Evolutionary conservation across 1,140 invertebrate species (phyloP).

Genomic region (Myzus persicae): DNA sequence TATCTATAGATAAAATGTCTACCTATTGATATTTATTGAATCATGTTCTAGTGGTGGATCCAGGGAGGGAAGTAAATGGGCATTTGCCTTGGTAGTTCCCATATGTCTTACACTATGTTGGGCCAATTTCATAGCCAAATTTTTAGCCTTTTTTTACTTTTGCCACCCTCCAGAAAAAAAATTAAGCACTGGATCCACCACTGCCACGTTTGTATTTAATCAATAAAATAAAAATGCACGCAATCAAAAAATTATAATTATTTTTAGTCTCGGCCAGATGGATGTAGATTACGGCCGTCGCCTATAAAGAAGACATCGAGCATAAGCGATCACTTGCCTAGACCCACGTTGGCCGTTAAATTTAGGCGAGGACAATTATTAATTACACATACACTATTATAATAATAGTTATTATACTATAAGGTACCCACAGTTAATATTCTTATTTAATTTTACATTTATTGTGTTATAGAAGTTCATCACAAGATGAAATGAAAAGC

Average conservation of each 20-base stretch:
- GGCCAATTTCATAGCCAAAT: too few relatives aligned
- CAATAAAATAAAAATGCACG: background rate
- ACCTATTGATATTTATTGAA: too few relatives aligned
- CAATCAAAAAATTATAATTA: background rate
- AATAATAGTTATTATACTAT: background rate
- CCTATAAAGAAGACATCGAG: conserved; percentile 49
- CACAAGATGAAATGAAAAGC: conserved; percentile 60
- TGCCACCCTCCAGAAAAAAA: too few relatives aligned
- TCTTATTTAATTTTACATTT: background rate
- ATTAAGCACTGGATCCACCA: too few relatives aligned
- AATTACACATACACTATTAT: background rate
- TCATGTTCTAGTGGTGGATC: too few relatives aligned
- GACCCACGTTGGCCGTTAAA: conserved; percentile 53
- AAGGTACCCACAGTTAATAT: background rate
- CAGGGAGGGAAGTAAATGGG: too few relatives aligned
- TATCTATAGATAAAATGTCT: background rate
- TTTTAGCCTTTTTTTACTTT: too few relatives aligned
- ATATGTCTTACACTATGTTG: too few relatives aligned
- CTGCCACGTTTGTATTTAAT: background rate
- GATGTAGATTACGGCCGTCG: conserved; percentile 44
- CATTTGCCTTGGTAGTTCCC: too few relatives aligned
- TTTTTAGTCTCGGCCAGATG: conserved; percentile 40
- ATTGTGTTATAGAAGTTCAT: conserved; percentile 52
- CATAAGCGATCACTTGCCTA: conserved; percentile 42
- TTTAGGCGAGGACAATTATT: background rate